A percentile compares a stretch with the other conserved stretches of the same genome.
phyloP scores from a whole-genome alignment of 2,888 invertebrate genomes.

The Schizaphis graminum region DNA sequence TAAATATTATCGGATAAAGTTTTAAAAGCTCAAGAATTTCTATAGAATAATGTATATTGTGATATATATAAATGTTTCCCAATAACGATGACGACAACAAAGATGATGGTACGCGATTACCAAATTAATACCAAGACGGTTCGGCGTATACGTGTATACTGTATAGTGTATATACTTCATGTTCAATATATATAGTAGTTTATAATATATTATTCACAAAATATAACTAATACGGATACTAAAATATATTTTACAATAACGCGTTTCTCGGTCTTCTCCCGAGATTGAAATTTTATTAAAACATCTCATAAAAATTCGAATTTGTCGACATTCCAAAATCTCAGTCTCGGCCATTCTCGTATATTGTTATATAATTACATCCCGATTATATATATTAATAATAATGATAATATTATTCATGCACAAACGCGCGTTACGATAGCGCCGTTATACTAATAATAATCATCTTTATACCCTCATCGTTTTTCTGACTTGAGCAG shows the following conservation, averaged over 20 bases:
- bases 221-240: conserved; percentile 29
- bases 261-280: background rate
- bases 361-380: background rate
- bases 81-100: background rate
- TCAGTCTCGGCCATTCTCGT: background rate
- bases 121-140: background rate
- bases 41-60: background rate
- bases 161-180: background rate
- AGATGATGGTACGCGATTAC: background rate
- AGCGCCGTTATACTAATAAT: conserved; percentile 22
- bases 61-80: background rate
- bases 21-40: conserved; percentile 26
- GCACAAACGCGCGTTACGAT: background rate
- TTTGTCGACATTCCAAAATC: conserved; percentile 52
- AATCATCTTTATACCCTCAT: conserved; percentile 48
- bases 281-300: conserved; percentile 35
- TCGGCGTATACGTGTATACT: background rate
- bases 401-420: conserved; percentile 3
- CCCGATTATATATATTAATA: conserved; percentile 8
- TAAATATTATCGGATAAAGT: conserved; percentile 23
- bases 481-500: background rate
- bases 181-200: background rate
- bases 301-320: conserved; percentile 43
- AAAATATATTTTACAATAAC: background rate
- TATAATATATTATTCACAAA: background rate